Conservation (phyloP, 2,888 invertebrate genomes). For the Orthosia cruda region DNA sequence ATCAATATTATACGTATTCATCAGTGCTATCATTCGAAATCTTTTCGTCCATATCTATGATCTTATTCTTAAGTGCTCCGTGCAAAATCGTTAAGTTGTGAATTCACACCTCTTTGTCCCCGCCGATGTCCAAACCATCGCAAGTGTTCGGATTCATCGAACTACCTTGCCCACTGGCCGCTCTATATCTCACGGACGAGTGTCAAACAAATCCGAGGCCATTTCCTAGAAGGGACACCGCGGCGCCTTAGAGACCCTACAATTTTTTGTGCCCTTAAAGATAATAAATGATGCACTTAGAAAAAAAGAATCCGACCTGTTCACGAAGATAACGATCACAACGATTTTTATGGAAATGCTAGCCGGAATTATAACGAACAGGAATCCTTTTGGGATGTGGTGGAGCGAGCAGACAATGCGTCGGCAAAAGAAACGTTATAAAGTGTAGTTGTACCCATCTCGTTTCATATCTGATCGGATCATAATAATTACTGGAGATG, state of each 20-base stretch:
- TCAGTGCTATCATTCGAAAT: slow-evolving; percentile 61
- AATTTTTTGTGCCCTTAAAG: slow-evolving; percentile 89
- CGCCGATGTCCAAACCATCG: slow-evolving; percentile 72
- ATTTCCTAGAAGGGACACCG: slow-evolving; percentile 90
- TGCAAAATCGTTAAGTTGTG: slow-evolving; percentile 79
- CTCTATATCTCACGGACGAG: slow-evolving; percentile 89
- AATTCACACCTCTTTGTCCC: slow-evolving; percentile 88
- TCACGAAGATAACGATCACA: slow-evolving; percentile 90
- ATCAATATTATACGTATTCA: slow-evolving; percentile 13
- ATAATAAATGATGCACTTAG: slow-evolving; percentile 91
- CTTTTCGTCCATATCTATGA: slow-evolving; percentile 73
- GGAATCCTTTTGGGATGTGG: slow-evolving; percentile 90
- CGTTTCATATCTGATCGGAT: slow-evolving; percentile 77
- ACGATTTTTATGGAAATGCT: slow-evolving; percentile 91
- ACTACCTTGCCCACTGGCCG: slow-evolving; percentile 83
- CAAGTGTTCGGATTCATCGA: slow-evolving; percentile 82
- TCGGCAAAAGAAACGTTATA: slow-evolving; percentile 83
- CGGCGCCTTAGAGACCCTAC: slow-evolving; percentile 89
- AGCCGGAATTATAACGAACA: slow-evolving; percentile 90
- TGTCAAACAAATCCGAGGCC: slow-evolving; percentile 89
- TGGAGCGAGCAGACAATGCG: slow-evolving; percentile 90
- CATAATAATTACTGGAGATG: slow-evolving; percentile 67
- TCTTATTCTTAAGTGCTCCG: slow-evolving; percentile 62
- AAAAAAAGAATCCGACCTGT: slow-evolving; percentile 91
- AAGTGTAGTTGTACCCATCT: slow-evolving; percentile 72